Conservation (phyloP, 2,113 vertebrate genomes). For the Zosterops hypoxanthus region DNA sequence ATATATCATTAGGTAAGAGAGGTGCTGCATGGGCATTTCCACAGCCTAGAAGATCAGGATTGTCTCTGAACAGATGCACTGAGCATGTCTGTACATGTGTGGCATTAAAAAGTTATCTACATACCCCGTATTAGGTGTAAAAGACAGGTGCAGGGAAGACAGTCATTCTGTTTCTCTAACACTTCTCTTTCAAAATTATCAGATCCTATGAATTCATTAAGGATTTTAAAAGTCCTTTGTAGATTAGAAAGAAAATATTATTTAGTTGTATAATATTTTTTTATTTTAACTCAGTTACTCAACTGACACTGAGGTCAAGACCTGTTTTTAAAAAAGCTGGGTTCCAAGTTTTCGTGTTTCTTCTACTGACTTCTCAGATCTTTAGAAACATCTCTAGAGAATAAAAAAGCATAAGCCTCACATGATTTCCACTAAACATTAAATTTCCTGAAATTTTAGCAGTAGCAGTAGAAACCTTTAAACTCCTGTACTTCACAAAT, state of each 20-base stretch:
- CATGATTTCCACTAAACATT: neutral
- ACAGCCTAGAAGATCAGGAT: neutral
- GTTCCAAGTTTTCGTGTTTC: neutral
- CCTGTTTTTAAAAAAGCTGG: neutral
- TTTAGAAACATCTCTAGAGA: neutral
- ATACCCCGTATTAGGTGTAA: neutral
- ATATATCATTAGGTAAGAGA: neutral
- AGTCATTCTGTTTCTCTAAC: neutral
- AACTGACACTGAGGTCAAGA: neutral
- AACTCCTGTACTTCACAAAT: neutral
- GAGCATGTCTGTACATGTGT: rapidly evolving
- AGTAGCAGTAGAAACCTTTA: neutral
- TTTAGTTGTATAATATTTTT: neutral
- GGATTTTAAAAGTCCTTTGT: neutral
- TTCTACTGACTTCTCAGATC: neutral
- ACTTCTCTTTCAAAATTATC: neutral
- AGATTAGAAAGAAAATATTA: neutral
- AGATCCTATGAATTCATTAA: neutral
- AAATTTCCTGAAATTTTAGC: neutral
- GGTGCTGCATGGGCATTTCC: neutral
- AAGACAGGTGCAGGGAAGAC: neutral
- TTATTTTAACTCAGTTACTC: neutral
- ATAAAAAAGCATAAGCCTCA: neutral
- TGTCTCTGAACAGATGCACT: neutral
- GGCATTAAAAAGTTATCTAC: neutral